Base-by-base conservation (phyloP, 2,797 vertebrate genomes). In the Lacerta bilineata region DNA sequence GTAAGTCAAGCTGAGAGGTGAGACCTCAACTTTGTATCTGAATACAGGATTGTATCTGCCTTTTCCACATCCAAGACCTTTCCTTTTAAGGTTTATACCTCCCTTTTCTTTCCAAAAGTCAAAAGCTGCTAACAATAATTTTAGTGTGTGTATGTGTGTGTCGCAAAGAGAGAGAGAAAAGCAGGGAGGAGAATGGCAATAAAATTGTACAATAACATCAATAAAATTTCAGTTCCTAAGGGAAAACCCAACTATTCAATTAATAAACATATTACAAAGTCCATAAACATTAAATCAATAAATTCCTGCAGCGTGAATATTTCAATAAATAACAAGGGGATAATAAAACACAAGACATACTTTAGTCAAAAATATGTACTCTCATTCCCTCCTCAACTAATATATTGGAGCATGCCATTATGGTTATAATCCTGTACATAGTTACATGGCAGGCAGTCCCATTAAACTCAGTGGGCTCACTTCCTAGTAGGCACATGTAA, bases 281-380 rank as follows among this genome's bases (percentile, higher is more conserved):
- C 8, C 36, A 68, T 43, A 81, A 81, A 61, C 80, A 81, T 81
- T 81, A 41, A 64, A 68, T 81, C 61, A 82, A 68, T 68, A 29
- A 27, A 66, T 43, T 82, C 6, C 80, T 82, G 64, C 25, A 68
- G 11, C 18, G 39, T 39, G 8, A 68, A 82, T 7, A 68, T 43
- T 68, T 80, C 79, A 64, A 80, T 20, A 64, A 61, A 13, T 50
- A 27, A 46, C 20, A 80, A 64, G n/a, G 33, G 9, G 7, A 36
- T 80, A 80, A 80, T 80, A 80, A 61, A 80, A 64, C 79, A 39
- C 27, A 59, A 61, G 25, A 27, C 27, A 10, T 64, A 10, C 43
- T 77, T 77, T 77, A 77, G 41, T 29, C 25, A 77, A 77, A 46
- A 77, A 55, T 55, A 55, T 55, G 50, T 55, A 55, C 43, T 77